Conservation (phyloP, 2,113 vertebrate genomes). For the Syngnathus scovelli region DNA sequence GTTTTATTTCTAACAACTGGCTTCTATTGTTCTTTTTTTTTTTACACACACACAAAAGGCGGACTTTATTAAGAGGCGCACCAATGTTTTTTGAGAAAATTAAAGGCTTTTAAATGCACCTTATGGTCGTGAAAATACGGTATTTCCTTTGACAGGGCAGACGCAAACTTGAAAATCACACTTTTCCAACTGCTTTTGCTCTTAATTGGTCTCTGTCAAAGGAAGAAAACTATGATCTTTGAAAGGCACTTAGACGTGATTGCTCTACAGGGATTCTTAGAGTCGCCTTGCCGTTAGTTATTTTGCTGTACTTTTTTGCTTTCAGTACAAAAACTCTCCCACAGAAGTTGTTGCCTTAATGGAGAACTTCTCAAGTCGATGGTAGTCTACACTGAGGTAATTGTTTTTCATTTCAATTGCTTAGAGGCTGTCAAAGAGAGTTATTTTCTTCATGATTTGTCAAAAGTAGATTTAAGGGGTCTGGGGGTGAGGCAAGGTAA, state of each 20-base stretch:
- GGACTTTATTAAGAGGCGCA: no score
- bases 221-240: background rate
- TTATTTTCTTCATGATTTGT: constrained; percentile 15
- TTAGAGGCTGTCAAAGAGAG: constrained; percentile 7
- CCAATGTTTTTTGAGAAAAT: no score
- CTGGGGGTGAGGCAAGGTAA: background rate
- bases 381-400: background rate
- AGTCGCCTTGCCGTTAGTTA: background rate
- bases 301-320: background rate
- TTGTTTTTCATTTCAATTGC: constrained; percentile 5
- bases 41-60: no score
- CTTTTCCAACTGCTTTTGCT: background rate
- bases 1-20: no score
- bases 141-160: background rate
- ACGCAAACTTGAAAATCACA: background rate
- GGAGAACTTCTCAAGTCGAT: constrained; percentile 7
- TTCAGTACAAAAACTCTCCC: background rate
- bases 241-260: background rate
- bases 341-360: background rate
- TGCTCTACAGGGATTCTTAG: background rate
- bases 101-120: background rate
- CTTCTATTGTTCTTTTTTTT: no score
- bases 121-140: background rate
- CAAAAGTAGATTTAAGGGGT: background rate
- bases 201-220: background rate